A percentile compares a stretch with the other conserved stretches of the same genome.
Conservation (phyloP, 2,113 vertebrate genomes). For the Rattus norvegicus region DNA sequence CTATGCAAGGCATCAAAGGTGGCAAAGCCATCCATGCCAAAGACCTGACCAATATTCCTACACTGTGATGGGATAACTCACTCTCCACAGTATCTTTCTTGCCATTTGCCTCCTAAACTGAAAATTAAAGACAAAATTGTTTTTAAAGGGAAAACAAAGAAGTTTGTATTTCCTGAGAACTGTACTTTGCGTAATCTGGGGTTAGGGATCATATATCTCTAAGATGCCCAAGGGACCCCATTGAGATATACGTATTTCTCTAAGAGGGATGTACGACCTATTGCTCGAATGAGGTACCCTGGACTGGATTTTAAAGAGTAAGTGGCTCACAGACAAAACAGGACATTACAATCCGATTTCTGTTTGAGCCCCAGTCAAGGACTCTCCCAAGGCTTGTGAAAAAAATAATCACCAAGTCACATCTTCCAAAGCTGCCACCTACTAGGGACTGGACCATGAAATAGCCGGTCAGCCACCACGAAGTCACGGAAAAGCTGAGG, state of each 20-base stretch:
- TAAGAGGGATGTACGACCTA: background rate
- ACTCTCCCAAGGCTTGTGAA: background rate
- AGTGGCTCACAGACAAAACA: background rate
- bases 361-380: background rate
- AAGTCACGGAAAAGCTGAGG: background rate
- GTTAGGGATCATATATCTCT: background rate
- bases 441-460: background rate
- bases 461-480: background rate
- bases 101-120: constrained; percentile 21
- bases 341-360: background rate
- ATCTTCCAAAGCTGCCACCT: background rate
- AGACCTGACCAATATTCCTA: constrained; percentile 89
- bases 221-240: background rate
- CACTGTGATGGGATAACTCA: constrained; percentile 82
- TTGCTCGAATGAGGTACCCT: background rate
- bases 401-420: background rate
- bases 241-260: background rate
- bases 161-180: background rate
- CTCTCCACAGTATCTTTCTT: constrained; percentile 8
- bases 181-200: background rate
- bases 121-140: background rate
- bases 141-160: background rate
- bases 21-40: constrained; percentile 88
- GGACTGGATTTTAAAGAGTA: background rate
- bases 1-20: constrained; percentile 85